Percentiles rank a stretch among this genome's conserved stretches.
Conservation (phyloP, 2,113 vertebrate species). For the Takifugu flavidus region DNA sequence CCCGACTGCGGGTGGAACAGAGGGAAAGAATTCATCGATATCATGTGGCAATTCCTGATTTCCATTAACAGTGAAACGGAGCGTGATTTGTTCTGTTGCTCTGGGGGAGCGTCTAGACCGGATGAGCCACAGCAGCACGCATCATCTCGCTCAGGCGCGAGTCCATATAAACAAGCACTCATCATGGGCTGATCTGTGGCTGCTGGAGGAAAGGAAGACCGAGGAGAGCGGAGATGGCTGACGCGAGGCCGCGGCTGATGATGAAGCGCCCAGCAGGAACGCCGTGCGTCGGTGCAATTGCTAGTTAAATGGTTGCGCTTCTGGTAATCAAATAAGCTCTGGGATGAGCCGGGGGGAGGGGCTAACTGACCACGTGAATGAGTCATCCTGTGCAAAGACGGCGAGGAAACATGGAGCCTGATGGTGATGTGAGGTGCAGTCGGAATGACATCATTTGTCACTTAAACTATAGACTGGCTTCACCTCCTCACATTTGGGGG, state of each 20-base stretch:
- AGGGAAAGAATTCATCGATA: too few relatives aligned
- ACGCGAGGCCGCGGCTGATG: conserved; percentile 45
- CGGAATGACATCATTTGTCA: conserved; percentile 18
- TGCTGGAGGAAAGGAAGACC: neutral
- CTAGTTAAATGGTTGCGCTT: conserved; percentile 50
- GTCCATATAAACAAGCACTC: conserved; percentile 30
- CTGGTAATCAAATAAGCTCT: conserved; percentile 43
- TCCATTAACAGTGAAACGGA: too few relatives aligned
- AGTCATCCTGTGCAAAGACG: conserved; percentile 45
- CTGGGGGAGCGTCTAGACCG: too few relatives aligned
- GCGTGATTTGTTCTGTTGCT: too few relatives aligned
- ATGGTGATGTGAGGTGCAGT: conserved; percentile 4
- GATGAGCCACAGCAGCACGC: too few relatives aligned
- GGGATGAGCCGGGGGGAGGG: conserved; percentile 44
- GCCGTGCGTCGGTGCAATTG: conserved; percentile 40
- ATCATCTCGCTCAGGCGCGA: neutral
- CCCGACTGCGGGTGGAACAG: too few relatives aligned
- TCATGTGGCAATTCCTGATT: too few relatives aligned
- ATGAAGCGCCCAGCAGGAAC: conserved; percentile 42
- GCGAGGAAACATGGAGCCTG: conserved; percentile 21
- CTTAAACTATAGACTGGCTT: neutral
- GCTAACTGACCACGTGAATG: conserved; percentile 47
- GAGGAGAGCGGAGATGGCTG: neutral
- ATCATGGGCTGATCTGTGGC: neutral
- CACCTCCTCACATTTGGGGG: conserved; percentile 5